Base-by-base conservation (phyloP, 2,797 vertebrate genomes). In the Silurus lanzhouensis region DNA sequence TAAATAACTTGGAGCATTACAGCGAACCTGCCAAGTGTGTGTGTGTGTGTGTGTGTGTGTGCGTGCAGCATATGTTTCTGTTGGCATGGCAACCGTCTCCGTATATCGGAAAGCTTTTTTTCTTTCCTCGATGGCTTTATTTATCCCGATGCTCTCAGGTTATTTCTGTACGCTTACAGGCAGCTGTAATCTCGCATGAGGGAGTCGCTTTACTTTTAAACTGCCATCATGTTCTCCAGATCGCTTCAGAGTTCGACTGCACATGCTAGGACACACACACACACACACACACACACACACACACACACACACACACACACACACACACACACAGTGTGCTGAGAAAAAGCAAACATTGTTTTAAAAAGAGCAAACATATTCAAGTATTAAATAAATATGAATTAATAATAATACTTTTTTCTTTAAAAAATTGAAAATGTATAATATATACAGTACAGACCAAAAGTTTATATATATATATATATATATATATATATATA, bases 31-130 rank as follows among this genome's bases (percentile, higher is more conserved):
- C 15, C 63, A 70, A n/a, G 60, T 74, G 48, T 70, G 48, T 83
- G 76, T 83, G 68, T 85, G 77, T 22, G 79, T 72, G 58, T 78
- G 52, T 70, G 48, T 83, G 76, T 83, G 68, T 85, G 77, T 22
- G 79, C 78, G 58, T 78, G 52, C 13, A 67, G 78, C 82, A 72
- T 84, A 64, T 48, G 57, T 84, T 60, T 81, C 58, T 63, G 86
- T 89, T 86, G 86, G 84, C 86, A 87, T 89, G 86, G 86, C 78
- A 87, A 89, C 88, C 76, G 52, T 70, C 83, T 68, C 72, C 27
- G 70, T 48, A 4, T 57, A 63, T 83, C 77, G 12, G 63, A 76
- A 66, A 85, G 79, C 63, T 60, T 58, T 17, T 38, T 60, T 60
- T 19, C 31, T 19, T 15, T 20, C 38, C n/a, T 13, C n/a, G 55